Conservation (phyloP, 2,113 vertebrate genomes). For the Gasterosteus nipponicus region DNA sequence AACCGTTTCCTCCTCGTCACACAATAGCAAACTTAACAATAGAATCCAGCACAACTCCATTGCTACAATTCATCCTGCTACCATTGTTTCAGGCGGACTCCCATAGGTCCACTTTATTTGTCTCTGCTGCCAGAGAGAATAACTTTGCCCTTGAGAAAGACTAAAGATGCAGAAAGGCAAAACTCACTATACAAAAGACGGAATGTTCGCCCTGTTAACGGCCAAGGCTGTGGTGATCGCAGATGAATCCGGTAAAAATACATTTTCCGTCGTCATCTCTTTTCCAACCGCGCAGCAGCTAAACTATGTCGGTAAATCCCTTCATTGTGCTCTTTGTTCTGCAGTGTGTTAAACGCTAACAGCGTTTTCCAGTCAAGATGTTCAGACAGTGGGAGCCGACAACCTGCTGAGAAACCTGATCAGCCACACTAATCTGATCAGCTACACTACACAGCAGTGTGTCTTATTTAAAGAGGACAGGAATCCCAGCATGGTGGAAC, state of each 20-base stretch:
- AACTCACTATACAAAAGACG: conserved; percentile 7
- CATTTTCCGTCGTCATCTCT: conserved; percentile 12
- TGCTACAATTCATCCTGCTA: conserved; percentile 49
- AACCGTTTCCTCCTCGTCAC: conserved; percentile 65
- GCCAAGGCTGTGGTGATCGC: not conserved
- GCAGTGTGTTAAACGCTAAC: conserved; percentile 32
- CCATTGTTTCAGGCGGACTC: conserved; percentile 66
- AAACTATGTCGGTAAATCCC: not conserved
- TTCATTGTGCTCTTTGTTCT: conserved; percentile 9
- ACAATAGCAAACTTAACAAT: conserved; percentile 60
- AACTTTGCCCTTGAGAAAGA: conserved; percentile 45
- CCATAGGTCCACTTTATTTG: conserved; percentile 59
- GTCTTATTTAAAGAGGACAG: conserved; percentile 75
- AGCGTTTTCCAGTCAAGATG: conserved; percentile 53
- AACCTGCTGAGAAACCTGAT: conserved; percentile 70
- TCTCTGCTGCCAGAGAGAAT: conserved; percentile 38
- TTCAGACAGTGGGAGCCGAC: conserved; percentile 62
- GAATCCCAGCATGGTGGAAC: conserved; percentile 63
- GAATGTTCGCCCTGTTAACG: conserved; percentile 25
- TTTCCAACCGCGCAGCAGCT: conserved; percentile 15
- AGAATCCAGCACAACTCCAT: conserved; percentile 32
- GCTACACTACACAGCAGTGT: conserved; percentile 62
- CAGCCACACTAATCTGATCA: conserved; percentile 77
- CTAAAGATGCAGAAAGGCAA: conserved; percentile 26
- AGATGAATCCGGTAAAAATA: conserved; percentile 10